Evolutionary conservation across 2,888 invertebrate species (phyloP).

Genomic region (Synanthedon myopaeformis): DNA sequence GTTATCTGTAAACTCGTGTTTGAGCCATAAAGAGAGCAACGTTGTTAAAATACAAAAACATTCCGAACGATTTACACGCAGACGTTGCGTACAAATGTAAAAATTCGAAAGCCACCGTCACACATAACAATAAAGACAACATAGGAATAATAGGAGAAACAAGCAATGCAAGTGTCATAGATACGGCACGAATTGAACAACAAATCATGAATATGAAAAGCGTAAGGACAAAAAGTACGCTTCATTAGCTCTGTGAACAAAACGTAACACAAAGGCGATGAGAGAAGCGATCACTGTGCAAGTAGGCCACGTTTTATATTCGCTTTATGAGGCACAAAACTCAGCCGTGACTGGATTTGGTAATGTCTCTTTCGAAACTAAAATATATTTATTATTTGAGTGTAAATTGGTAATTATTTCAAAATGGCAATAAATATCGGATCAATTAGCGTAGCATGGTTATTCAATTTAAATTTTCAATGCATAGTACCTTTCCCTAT

Average conservation of each 20-base stretch:
- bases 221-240: conserved; percentile 12
- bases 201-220: conserved; percentile 11
- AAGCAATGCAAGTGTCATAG: background rate
- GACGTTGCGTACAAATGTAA: background rate
- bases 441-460: background rate
- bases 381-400: background rate
- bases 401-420: background rate
- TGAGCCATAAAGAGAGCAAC: too few relatives aligned
- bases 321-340: conserved; percentile 11
- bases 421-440: background rate
- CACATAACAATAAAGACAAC: background rate
- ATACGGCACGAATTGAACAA: conserved; percentile 6
- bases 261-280: conserved; percentile 8
- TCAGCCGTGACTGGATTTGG: conserved; percentile 14
- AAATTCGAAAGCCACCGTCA: background rate
- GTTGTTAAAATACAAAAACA: too few relatives aligned
- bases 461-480: background rate
- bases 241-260: conserved; percentile 19
- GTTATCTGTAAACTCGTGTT: background rate
- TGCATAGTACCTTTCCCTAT: background rate
- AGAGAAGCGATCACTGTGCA: conserved; percentile 10
- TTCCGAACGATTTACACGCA: too few relatives aligned
- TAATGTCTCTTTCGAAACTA: background rate
- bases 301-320: conserved; percentile 15
- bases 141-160: background rate